Evolutionary conservation across 2,113 vertebrate genomes (phyloP).

Genomic region (Lagopus muta): DNA sequence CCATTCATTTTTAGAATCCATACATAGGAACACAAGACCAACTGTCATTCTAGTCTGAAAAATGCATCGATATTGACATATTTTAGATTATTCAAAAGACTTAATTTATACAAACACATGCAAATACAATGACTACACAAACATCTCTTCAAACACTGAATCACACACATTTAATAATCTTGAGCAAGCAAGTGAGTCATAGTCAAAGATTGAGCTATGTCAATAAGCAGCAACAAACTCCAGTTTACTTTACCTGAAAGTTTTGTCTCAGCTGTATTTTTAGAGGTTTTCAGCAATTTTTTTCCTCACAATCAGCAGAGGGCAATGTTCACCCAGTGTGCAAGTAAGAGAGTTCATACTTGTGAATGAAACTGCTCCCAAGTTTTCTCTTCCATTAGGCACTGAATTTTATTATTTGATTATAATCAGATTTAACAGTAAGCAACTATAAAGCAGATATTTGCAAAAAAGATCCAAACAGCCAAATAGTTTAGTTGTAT

Average conservation of each 20-base stretch:
- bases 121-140: not conserved
- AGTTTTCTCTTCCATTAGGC: not conserved
- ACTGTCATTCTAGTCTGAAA: not conserved
- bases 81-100: not conserved
- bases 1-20: not conserved
- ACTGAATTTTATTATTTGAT: not conserved
- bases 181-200: not conserved
- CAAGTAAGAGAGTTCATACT: not conserved
- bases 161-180: not conserved
- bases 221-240: not conserved
- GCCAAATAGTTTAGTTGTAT: not conserved
- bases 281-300: not conserved
- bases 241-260: not conserved
- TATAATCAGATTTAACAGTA: not conserved
- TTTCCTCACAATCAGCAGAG: not conserved
- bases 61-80: not conserved
- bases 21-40: not conserved
- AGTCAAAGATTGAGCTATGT: not conserved
- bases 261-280: not conserved
- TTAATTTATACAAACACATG: not conserved
- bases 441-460: rapidly evolving
- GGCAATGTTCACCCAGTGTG: not conserved
- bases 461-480: not conserved
- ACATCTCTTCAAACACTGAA: not conserved
- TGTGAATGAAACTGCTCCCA: not conserved